A percentile compares a stretch with the other conserved stretches of the same genome.
These are phyloP conservation scores for Drosophila stalkeri DNA, from an alignment of 2,888 invertebrate genomes.

Conservation along the genomic window DNA sequence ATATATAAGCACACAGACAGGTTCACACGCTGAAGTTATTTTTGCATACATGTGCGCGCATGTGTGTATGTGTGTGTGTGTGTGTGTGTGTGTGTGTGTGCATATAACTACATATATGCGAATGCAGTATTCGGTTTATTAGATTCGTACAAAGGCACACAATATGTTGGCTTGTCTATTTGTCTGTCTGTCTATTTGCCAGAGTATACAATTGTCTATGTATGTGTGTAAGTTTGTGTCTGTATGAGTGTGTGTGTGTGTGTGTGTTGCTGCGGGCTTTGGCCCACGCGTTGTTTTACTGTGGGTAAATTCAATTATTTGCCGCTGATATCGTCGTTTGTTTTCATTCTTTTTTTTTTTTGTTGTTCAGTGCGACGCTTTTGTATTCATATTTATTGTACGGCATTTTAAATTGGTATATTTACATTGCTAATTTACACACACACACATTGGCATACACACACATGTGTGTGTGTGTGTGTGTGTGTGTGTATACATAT, in stretches of 20 bases:
- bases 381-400: slow-evolving; percentile 80
- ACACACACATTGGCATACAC: slow-evolving; percentile 38
- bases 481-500: slow-evolving; percentile 17
- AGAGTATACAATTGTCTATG: slow-evolving; percentile 34
- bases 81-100: neutral
- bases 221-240: slow-evolving; percentile 24
- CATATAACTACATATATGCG: slow-evolving; percentile 49
- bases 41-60: slow-evolving; percentile 20
- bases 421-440: slow-evolving; percentile 78
- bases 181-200: slow-evolving; percentile 38
- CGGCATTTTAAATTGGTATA: slow-evolving; percentile 79
- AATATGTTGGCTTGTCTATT: slow-evolving; percentile 66
- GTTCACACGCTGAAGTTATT: slow-evolving; percentile 10
- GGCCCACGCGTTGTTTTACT: slow-evolving; percentile 30
- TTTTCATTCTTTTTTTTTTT: slow-evolving; percentile 43
- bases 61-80: slow-evolving; percentile 29
- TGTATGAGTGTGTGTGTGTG: slow-evolving; percentile 25
- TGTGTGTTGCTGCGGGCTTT: slow-evolving; percentile 48
- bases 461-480: no score
- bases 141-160: slow-evolving; percentile 77
- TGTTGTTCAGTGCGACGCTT: slow-evolving; percentile 52
- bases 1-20: slow-evolving; percentile 6
- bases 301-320: slow-evolving; percentile 79
- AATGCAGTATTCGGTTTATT: slow-evolving; percentile 75
- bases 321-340: slow-evolving; percentile 80